phyloP scores from a whole-genome alignment of 2,888 invertebrate species.

The Pyrrhosoma nymphula region DNA sequence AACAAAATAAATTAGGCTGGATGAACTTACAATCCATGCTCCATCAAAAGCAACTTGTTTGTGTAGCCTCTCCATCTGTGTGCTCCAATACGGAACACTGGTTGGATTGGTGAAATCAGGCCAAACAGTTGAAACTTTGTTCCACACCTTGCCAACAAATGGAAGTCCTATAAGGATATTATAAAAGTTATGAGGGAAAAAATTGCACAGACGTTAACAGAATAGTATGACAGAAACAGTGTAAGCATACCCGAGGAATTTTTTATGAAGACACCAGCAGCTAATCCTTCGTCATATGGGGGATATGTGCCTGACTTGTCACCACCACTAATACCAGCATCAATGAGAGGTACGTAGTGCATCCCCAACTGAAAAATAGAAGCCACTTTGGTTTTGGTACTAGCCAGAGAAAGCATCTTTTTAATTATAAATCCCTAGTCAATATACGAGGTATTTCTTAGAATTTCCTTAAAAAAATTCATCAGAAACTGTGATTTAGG shows the following conservation, averaged over 20 bases:
- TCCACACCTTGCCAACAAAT: constrained; percentile 89
- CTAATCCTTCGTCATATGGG: constrained; percentile 88
- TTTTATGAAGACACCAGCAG: constrained; percentile 87
- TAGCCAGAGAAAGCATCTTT: too few relatives aligned
- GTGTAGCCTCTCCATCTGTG: constrained; percentile 84
- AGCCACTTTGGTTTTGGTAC: not conserved
- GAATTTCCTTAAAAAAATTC: too few relatives aligned
- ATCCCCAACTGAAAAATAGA: constrained; percentile 80
- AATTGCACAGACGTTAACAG: not conserved
- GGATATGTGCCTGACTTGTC: constrained; percentile 85
- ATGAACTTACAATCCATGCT: constrained; percentile 87
- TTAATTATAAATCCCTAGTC: too few relatives aligned
- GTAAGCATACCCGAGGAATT: constrained; percentile 76
- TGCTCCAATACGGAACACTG: constrained; percentile 85
- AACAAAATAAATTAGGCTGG: too few relatives aligned
- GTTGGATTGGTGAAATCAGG: constrained; percentile 91
- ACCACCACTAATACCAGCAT: constrained; percentile 88
- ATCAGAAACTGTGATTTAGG: too few relatives aligned
- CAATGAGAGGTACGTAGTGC: constrained; percentile 88
- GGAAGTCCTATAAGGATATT: constrained; percentile 79
- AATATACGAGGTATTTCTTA: not conserved
- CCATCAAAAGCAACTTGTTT: constrained; percentile 86
- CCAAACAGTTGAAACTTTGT: constrained; percentile 85
- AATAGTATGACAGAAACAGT: too few relatives aligned
- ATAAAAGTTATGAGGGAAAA: not conserved